These are phyloP conservation scores for Eolophus roseicapilla DNA, from an alignment of 2,113 vertebrate genomes.

Conservation along the genomic window DNA sequence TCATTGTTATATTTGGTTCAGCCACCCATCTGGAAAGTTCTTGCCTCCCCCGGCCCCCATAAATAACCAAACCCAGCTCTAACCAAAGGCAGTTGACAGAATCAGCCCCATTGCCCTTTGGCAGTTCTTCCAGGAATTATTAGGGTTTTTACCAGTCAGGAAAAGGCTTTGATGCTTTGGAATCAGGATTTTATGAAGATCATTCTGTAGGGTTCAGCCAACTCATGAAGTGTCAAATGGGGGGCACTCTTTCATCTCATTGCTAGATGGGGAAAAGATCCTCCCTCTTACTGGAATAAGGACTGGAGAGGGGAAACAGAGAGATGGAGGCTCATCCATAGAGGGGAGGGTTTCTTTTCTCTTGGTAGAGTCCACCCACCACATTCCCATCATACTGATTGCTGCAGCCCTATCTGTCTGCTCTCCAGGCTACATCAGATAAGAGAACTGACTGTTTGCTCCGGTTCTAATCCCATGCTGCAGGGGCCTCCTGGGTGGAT, in stretches of 20 bases:
- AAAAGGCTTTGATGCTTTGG: slow-evolving; percentile 71
- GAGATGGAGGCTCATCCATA: slow-evolving; percentile 50
- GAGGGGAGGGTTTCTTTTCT: slow-evolving; percentile 46
- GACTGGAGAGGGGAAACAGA: slow-evolving; percentile 4
- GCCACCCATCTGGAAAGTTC: slow-evolving; percentile 70
- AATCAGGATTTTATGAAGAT: slow-evolving; percentile 72
- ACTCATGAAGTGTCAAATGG: slow-evolving; percentile 69
- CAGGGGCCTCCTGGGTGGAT: neutral
- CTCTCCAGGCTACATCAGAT: slow-evolving; percentile 57
- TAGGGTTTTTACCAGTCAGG: slow-evolving; percentile 72
- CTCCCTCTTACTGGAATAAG: slow-evolving; percentile 61
- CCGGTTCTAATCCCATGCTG: neutral
- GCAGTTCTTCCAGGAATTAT: slow-evolving; percentile 67
- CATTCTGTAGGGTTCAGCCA: slow-evolving; percentile 71
- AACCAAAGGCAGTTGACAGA: slow-evolving; percentile 67
- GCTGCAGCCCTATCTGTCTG: slow-evolving; percentile 35
- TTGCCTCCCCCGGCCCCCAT: slow-evolving; percentile 61
- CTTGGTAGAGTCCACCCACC: slow-evolving; percentile 25
- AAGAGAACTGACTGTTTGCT: slow-evolving; percentile 10
- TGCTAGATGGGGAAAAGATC: slow-evolving; percentile 40
- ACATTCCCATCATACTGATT: slow-evolving; percentile 32
- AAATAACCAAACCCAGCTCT: slow-evolving; percentile 68
- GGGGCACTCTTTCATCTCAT: slow-evolving; percentile 73
- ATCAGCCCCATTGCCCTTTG: slow-evolving; percentile 69
- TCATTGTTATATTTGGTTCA: slow-evolving; percentile 69